phyloP scores from a whole-genome alignment of 2,888 invertebrate genomes.

The Physocephala rufipes region DNA sequence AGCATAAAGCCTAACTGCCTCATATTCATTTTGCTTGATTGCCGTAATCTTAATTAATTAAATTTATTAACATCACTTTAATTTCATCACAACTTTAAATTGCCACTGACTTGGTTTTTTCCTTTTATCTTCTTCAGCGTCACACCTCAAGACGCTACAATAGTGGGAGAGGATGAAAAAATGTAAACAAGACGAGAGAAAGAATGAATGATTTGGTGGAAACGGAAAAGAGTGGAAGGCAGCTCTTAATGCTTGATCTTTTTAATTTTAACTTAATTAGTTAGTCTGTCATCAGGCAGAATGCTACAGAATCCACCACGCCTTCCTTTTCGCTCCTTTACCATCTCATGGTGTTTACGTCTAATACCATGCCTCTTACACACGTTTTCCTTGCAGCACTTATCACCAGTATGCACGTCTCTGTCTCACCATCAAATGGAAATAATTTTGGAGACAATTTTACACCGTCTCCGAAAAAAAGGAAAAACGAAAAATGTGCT shows the following conservation, averaged over 20 bases:
- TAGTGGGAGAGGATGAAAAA: no score
- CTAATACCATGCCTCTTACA: background rate
- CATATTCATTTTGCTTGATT: background rate
- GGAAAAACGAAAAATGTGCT: no score
- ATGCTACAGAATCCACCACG: background rate
- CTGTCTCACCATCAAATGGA: no score
- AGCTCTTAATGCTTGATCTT: background rate
- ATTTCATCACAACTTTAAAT: conserved; percentile 8
- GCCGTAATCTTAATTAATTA: conserved; percentile 29
- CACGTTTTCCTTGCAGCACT: no score
- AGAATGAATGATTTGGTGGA: no score
- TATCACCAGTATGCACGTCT: no score
- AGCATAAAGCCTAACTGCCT: background rate
- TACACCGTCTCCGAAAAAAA: no score
- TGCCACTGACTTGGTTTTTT: background rate
- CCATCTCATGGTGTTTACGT: background rate
- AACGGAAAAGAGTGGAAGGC: no score
- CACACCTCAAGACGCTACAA: background rate
- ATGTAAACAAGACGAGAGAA: no score
- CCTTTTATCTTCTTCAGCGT: background rate
- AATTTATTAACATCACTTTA: conserved; percentile 28
- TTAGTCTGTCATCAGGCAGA: conserved; percentile 28
- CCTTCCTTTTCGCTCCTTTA: background rate
- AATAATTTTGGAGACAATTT: no score
- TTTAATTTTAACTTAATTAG: conserved; percentile 33